Base-by-base conservation (phyloP, 2,888 invertebrate species). In the Drosophila seclusa region DNA sequence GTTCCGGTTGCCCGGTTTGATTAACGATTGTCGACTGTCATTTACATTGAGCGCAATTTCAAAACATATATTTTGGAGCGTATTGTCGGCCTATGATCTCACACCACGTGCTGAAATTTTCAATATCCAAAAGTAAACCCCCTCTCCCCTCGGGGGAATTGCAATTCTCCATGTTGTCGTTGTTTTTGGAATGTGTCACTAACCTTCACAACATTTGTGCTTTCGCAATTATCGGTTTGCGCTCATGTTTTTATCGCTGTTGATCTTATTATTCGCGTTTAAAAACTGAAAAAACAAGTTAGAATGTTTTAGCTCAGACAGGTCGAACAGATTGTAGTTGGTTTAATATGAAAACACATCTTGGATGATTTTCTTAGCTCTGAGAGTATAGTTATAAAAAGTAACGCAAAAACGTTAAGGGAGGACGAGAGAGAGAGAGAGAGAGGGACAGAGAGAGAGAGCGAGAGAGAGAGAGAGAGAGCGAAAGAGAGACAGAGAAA, bases 1-100 rank as follows among this genome's bases (percentile, higher is more conserved):
- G 86, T 87, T 87, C 87, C 86, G 86, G 82, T 87, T 87, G 74
- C 84, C 79, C 76, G 89, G 70, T 69, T 79, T 70, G 75, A 68
- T 68, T 83, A 78, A 87, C 84, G 77, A 89, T 76, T 69, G 54
- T 63, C 21, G 40, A 54, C 11, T 42, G 55, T 38, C 62, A 67
- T 42, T 80, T 83, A 72, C 76, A 73, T 80, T 72, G 78, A 77
- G 57, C 61, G 52, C 38, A 48, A 64, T 74, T 66, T 68, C 50
- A 63, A 68, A 68, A 68, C 53, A 24, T 45, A 31, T 34, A 4
- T 31, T 32, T 21, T 45, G 21, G 24, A 27, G 11, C 6, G 18
- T 24, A n/a, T 38, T 18, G 5, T 24, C 11, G 1, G 10, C 18
- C 32, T 36, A 72, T 69, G 76, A 42, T 55, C 60, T 60, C 71